A percentile compares a stretch with the other conserved stretches of the same genome.
Conservation (phyloP, 2,888 invertebrate genomes). For the Hydrotaea cyrtoneurina region DNA sequence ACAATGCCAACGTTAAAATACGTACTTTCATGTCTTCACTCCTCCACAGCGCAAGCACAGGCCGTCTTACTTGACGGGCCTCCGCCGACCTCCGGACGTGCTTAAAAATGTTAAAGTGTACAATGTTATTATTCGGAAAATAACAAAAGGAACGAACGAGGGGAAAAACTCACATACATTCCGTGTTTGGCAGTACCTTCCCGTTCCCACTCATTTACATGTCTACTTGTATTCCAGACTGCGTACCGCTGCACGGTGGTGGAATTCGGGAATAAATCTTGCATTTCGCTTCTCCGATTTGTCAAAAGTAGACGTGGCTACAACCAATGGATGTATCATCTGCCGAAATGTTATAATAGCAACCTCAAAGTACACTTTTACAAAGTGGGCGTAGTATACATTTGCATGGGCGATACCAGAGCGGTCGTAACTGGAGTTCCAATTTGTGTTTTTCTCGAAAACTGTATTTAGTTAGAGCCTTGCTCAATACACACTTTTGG, state of each 20-base stretch:
- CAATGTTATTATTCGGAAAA: constrained; percentile 18
- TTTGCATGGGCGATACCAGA: no score
- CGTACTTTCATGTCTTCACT: constrained; percentile 52
- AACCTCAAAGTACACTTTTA: no score
- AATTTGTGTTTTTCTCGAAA: no score
- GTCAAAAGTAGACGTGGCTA: no score
- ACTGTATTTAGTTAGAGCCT: no score
- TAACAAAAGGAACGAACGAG: constrained; percentile 5
- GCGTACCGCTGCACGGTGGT: not conserved
- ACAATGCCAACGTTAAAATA: constrained; percentile 63
- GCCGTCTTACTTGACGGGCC: not conserved
- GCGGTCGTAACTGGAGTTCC: no score
- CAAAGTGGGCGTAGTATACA: no score
- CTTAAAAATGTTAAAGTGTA: constrained; percentile 23
- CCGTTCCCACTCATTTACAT: not conserved
- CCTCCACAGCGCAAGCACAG: not conserved
- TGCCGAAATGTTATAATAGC: no score
- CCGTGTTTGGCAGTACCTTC: not conserved
- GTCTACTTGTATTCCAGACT: not conserved
- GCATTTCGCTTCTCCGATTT: no score
- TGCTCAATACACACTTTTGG: no score
- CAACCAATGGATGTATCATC: no score
- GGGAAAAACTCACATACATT: not conserved
- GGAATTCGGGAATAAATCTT: no score
- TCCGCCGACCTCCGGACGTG: constrained; percentile 6